Percentiles rank a stretch among this genome's conserved stretches.
These are phyloP conservation scores for Keiferia lycopersicella DNA, from an alignment of 2,888 invertebrate genomes.

Conservation along the genomic window DNA sequence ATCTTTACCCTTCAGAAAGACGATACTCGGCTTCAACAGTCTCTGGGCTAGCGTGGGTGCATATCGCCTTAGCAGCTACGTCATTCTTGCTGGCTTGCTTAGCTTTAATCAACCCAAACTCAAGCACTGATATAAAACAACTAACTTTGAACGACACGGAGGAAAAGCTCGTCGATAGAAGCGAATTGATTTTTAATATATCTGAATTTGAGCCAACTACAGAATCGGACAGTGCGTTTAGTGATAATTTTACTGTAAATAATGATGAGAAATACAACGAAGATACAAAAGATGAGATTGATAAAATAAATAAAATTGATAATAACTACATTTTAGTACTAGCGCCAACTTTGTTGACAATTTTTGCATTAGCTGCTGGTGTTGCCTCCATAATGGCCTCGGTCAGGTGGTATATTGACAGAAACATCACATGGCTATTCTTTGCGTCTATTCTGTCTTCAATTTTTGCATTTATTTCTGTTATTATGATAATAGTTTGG, in stretches of 20 bases:
- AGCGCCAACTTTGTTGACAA: slow-evolving; percentile 74
- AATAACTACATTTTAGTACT: slow-evolving; percentile 63
- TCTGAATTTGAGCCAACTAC: slow-evolving; percentile 28
- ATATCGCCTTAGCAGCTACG: slow-evolving; percentile 81
- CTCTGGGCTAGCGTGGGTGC: slow-evolving; percentile 83
- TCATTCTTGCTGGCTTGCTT: slow-evolving; percentile 81
- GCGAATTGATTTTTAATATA: slow-evolving; percentile 31
- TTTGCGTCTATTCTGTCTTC: slow-evolving; percentile 79
- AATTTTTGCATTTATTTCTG: slow-evolving; percentile 68
- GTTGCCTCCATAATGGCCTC: slow-evolving; percentile 82
- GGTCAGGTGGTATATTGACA: slow-evolving; percentile 84
- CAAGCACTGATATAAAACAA: slow-evolving; percentile 36
- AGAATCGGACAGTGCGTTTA: slow-evolving; percentile 23
- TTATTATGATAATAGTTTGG: slow-evolving; percentile 67
- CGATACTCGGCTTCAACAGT: slow-evolving; percentile 85
- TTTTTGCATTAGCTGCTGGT: slow-evolving; percentile 77
- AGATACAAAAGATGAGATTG: slow-evolving; percentile 21
- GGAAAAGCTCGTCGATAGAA: slow-evolving; percentile 32
- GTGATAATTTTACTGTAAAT: not conserved
- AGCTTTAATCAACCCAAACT: slow-evolving; percentile 64
- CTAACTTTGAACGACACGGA: slow-evolving; percentile 35
- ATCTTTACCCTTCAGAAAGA: slow-evolving; percentile 84
- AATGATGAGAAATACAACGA: not conserved
- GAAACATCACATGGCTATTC: slow-evolving; percentile 84
- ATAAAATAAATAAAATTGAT: slow-evolving; percentile 38